Percentiles rank a stretch among this genome's conserved stretches.
These are phyloP conservation scores for Clarias batrachus DNA, from an alignment of 2,113 vertebrate species.

Conservation along the genomic window DNA sequence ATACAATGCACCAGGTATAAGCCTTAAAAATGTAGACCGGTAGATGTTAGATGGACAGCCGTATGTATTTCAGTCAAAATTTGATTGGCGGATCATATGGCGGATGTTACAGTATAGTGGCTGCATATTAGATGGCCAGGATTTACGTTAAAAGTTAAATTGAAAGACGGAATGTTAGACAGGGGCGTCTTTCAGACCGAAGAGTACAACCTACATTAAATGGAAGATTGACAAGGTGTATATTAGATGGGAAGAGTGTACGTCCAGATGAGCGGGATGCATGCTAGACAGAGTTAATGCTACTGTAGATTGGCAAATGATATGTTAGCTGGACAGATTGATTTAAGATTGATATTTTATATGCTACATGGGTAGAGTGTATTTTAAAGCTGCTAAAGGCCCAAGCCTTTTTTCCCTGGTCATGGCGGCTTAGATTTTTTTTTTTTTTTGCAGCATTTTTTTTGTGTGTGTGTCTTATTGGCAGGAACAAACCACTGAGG, in stretches of 20 bases:
- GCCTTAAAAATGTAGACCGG: background rate
- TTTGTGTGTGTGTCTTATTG: background rate
- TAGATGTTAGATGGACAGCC: background rate
- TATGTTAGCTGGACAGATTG: constrained; percentile 1
- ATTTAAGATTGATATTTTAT: background rate
- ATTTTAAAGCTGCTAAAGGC: constrained; percentile 5
- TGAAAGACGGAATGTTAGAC: background rate
- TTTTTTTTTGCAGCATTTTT: constrained; percentile 16
- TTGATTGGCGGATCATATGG: background rate
- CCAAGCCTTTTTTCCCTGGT: background rate
- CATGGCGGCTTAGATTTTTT: background rate
- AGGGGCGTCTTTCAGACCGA: background rate
- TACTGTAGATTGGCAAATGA: background rate
- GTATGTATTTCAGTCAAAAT: background rate
- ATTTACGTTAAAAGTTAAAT: background rate
- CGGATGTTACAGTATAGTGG: background rate
- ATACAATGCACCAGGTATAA: background rate
- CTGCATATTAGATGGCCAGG: background rate
- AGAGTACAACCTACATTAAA: background rate
- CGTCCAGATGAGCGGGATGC: background rate
- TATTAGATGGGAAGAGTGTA: background rate
- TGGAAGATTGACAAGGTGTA: background rate
- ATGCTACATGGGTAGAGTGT: background rate
- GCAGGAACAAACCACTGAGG: constrained; percentile 24
- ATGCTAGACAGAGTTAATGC: constrained; percentile 21